Conservation (phyloP, 1,140 invertebrate genomes). For the Scaptomyza montana region DNA sequence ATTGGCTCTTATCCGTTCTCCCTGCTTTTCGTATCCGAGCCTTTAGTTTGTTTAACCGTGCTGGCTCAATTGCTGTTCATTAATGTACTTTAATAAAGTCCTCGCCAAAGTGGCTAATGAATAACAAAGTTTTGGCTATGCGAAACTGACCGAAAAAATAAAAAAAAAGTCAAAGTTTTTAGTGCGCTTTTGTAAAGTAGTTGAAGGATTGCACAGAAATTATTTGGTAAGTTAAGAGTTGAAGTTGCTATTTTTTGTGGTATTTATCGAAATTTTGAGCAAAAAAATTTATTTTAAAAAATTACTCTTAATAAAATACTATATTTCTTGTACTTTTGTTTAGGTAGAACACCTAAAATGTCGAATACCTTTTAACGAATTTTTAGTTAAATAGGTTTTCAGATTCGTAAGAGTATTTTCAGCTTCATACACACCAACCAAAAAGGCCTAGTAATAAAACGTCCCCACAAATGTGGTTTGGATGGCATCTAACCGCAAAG, state of each 20-base stretch:
- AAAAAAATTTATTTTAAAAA: not conserved
- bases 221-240: constrained; percentile 1
- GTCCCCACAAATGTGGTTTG: not conserved
- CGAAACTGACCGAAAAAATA: constrained; percentile 9
- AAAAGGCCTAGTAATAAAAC: constrained; percentile 17
- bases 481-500: constrained; percentile 16
- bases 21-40: not conserved
- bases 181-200: constrained; percentile 1
- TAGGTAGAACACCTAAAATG: too few relatives aligned
- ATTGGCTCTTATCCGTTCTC: constrained; percentile 42
- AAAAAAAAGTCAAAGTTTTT: constrained; percentile 23
- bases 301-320: not conserved
- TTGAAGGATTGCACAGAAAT: constrained; percentile 7
- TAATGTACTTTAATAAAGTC: constrained; percentile 68
- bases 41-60: not conserved
- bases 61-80: constrained; percentile 49
- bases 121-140: constrained; percentile 50
- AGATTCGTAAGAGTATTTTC: not conserved
- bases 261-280: not conserved
- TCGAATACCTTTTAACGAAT: too few relatives aligned
- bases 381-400: too few relatives aligned
- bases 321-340: too few relatives aligned
- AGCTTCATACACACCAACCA: not conserved
- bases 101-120: constrained; percentile 35
- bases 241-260: too few relatives aligned